Evolutionary conservation across 2,797 vertebrate species (phyloP).

Genomic region (Sciurus carolinensis): DNA sequence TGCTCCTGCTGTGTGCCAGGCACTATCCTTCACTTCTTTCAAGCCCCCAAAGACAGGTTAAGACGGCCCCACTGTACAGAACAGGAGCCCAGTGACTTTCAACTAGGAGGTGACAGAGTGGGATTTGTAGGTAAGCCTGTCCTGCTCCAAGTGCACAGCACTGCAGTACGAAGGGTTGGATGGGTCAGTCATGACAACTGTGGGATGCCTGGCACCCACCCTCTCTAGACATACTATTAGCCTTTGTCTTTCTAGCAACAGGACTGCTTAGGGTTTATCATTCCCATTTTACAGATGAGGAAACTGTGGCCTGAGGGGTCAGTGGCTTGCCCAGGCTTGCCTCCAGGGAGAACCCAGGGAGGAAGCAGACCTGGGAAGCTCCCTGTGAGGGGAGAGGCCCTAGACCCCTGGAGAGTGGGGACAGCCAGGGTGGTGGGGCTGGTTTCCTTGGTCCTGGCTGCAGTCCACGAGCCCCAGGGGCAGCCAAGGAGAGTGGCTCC

Average conservation of each 20-base stretch:
- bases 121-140: neutral
- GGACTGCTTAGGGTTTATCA: neutral
- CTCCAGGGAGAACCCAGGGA: neutral
- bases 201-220: neutral
- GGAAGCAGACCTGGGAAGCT: neutral
- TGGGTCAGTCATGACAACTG: neutral
- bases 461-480: rapidly evolving
- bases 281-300: neutral
- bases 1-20: neutral
- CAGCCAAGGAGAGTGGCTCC: neutral
- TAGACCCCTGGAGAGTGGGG: neutral
- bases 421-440: too few relatives aligned
- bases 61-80: neutral
- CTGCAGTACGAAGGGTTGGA: too few relatives aligned
- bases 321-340: neutral
- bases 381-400: rapidly evolving
- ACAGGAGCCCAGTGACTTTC: neutral
- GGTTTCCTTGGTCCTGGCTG: rapidly evolving
- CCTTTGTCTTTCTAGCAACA: neutral
- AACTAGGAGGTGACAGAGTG: neutral
- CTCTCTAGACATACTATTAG: neutral
- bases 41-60: neutral
- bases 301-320: neutral
- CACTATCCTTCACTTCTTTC: neutral
- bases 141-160: neutral